A percentile compares a stretch with the other conserved stretches of the same genome.
Conservation (phyloP, 2,113 vertebrate species). For the Symphodus melops region DNA sequence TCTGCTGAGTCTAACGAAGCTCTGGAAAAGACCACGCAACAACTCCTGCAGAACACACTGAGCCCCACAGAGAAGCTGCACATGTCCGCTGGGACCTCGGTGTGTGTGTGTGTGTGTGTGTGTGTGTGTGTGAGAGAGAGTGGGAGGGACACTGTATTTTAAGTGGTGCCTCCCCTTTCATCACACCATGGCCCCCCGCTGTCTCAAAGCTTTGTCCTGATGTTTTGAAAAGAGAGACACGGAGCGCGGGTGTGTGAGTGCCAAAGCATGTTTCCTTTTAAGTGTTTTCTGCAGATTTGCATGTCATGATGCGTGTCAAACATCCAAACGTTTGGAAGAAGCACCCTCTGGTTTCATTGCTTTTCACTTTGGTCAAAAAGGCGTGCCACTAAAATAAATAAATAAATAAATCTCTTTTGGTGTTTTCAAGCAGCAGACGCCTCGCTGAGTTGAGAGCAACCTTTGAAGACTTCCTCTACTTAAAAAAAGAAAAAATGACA, state of each 20-base stretch:
- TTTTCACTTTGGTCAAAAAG: conserved; percentile 47
- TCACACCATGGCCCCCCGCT: conserved; percentile 62
- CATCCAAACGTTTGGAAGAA: conserved; percentile 21
- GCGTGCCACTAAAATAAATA: conserved; percentile 9
- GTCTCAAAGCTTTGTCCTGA: conserved; percentile 57
- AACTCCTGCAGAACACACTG: conserved; percentile 27
- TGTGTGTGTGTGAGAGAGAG: conserved; percentile 47
- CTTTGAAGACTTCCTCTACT: conserved; percentile 19
- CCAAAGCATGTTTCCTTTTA: neutral
- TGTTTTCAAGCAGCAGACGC: conserved; percentile 33
- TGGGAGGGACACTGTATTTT: conserved; percentile 68
- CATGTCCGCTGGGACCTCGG: conserved; percentile 56
- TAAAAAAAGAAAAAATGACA: conserved; percentile 15
- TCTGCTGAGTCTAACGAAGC: conserved; percentile 27
- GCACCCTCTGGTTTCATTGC: conserved; percentile 47
- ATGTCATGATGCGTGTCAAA: conserved; percentile 2
- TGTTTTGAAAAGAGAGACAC: conserved; percentile 36
- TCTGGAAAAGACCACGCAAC: conserved; percentile 28
- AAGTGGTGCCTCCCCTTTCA: conserved; percentile 72
- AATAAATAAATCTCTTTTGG: too few species aligned
- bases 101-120: conserved; percentile 28
- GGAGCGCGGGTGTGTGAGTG: neutral
- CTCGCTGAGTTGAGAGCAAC: conserved; percentile 14
- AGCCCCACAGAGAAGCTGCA: conserved; percentile 30
- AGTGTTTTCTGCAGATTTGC: conserved; percentile 17